Evolutionary conservation across 2,888 invertebrate species (phyloP), one percentile per base, ranked within the genome.

Genomic region (Cremastinae sp.): DNA sequence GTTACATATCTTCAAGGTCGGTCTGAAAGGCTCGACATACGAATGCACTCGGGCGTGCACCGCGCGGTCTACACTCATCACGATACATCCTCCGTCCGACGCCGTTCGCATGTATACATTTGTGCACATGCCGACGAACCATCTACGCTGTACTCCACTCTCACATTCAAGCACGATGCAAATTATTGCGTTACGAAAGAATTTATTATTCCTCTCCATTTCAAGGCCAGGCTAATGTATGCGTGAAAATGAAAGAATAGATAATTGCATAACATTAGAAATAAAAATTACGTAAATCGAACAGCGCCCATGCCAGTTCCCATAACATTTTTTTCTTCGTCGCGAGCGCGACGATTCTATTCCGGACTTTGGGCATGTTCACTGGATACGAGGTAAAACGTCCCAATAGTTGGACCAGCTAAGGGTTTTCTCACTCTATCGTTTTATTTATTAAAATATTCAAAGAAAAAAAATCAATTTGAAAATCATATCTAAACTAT

Each of bases 1-100:
- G 45, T 56, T 85, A 85, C 84, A 84, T 85, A 83, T 85, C 83
- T 83, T 84, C 86, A 86, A 86, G 86, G 86, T 83, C 84, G 69
- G 54, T 72, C 14, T 20, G 18, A 56, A 47, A 43, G 56, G 56
- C 49, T 58, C 59, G 38, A 68, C 51, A 66, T 56, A 53, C 45
- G 28, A 28, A 16, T 36, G 56, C 66, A 47, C 45, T 68, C 66
- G 14, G 20, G 56, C 66, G 66, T 56, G 28, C 36, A 62, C 61
- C 14, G 20, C 62, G 38, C 43, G 65, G 51, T 59, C 43, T 51
- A 72, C 41, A 20, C 53, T 59, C 62, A 34, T 49, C 59, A 18
- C 38, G 14, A 68, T 59, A 49, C 22, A 61, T 62, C 61, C 47
- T 34, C n/a, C n/a, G n/a, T 62, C 4, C 34, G n/a, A 1, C 38